These are phyloP conservation scores for Heliconius hewitsoni DNA, from an alignment of 1,140 invertebrate genomes.

Conservation along the genomic window DNA sequence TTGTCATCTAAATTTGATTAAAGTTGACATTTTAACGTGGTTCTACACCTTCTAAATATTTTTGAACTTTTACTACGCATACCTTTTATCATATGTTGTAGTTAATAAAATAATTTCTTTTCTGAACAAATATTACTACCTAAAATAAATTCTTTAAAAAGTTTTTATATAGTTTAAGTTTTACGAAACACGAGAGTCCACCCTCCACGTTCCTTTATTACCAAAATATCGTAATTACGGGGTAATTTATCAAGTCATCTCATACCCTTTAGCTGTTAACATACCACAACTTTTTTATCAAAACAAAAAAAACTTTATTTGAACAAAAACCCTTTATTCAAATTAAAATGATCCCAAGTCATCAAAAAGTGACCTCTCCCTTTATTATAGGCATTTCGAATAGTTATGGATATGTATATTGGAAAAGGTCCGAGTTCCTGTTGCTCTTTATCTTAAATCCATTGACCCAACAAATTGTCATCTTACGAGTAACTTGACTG, in stretches of 20 bases:
- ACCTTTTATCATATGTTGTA: no score
- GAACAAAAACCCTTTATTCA: conserved; percentile 18
- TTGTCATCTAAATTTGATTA: no score
- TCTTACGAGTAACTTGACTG: conserved; percentile 54
- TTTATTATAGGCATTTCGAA: background rate
- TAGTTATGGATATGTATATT: conserved; percentile 1
- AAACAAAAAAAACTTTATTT: conserved; percentile 16
- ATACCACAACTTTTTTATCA: background rate
- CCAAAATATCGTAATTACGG: background rate
- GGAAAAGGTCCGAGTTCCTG: conserved; percentile 11
- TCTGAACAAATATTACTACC: no score
- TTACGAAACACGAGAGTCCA: background rate
- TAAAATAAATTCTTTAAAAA: background rate
- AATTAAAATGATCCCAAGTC: conserved; percentile 13
- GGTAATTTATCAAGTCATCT: conserved; percentile 4
- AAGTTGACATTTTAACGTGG: no score
- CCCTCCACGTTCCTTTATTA: background rate
- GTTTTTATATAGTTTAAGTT: background rate
- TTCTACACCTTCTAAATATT: no score
- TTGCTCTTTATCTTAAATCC: conserved; percentile 54
- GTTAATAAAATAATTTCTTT: no score
- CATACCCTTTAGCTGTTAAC: conserved; percentile 10
- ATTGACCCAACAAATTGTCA: conserved; percentile 66
- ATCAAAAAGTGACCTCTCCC: conserved; percentile 3
- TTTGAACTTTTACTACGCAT: no score